Conservation (phyloP, 2,888 invertebrate genomes). For the Rotaria sp. region DNA sequence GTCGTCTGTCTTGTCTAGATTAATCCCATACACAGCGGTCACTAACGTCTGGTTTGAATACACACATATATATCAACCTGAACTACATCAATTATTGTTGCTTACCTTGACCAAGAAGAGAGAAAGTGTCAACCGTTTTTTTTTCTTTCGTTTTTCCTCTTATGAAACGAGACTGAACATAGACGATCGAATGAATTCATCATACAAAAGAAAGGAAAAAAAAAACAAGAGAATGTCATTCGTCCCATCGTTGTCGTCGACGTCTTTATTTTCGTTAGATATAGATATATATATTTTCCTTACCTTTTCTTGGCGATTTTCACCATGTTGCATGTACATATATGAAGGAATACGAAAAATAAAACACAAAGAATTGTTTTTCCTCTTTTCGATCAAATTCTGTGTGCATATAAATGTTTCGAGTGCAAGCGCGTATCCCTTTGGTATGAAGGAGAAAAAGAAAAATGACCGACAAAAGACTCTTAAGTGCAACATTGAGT, state of each 20-base stretch:
- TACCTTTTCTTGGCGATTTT: background rate
- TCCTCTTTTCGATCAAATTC: background rate
- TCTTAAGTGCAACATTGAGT: background rate
- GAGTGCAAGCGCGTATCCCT: background rate
- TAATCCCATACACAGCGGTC: background rate
- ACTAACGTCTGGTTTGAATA: background rate
- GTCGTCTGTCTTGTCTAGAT: slow-evolving; percentile 10
- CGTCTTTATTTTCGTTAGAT: background rate
- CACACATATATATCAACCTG: background rate
- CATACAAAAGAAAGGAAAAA: background rate
- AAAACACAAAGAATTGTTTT: background rate
- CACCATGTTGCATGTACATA: background rate
- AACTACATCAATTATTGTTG: background rate
- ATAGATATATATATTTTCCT: background rate
- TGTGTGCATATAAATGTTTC: background rate
- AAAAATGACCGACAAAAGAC: background rate
- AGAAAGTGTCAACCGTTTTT: background rate
- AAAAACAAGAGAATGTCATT: background rate
- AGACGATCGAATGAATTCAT: background rate
- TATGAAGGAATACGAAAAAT: background rate
- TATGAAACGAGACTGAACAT: slow-evolving; percentile 2
- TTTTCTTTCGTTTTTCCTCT: background rate
- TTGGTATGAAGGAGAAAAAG: background rate
- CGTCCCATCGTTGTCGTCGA: background rate
- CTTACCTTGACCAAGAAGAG: background rate